Evolutionary conservation across 2,113 vertebrate species (phyloP), one percentile per base, ranked within the genome.

Genomic region (Syngnathus scovelli): DNA sequence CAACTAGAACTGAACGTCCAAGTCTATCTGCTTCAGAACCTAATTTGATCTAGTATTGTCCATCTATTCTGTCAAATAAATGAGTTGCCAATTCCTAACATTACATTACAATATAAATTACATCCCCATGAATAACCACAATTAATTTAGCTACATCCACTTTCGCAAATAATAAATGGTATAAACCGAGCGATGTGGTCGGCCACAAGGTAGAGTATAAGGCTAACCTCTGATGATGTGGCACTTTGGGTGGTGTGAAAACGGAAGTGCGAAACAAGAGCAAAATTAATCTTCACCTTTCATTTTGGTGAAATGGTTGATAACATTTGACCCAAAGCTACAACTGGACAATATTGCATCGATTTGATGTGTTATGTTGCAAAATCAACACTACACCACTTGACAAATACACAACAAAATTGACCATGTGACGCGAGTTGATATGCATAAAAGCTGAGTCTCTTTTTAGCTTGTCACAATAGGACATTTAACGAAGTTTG

Each of bases 171-270:
- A 33, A 33, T 33, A 3, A 33, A 33, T 33, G 27, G 27, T 33
- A 33, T 33, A 33, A 48, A 48, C 21, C 61, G 2, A 62, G 7
- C 18, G 44, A 48, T 41, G 16, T 4, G 48, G 0, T 78, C 3
- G 52, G 61, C 83, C 86, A 82, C 77, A 63, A 64, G 86, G 75
- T 82, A 86, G 79, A n/a, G 80, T 69, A 74, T 58, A 23, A 76
- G 55, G 67, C 11, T 68, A 46, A 58, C 58, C 27, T 39, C 19
- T 85, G 85, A 80, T 87, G 83, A 87, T 85, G 86, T 89, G 87
- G 83, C 80, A 82, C 23, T 61, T 66, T 9, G 51, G 64, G 44
- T 46, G 13, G 44, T 46, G 13, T 46, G 15, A 46, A 46, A 46
- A 15, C 5, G 44, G 44, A 15, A 13, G 16, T 13, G 51, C 18